Percentiles rank a stretch among this genome's conserved stretches.
Conservation (phyloP, 2,797 vertebrate species). For the Okamejei kenojei region DNA sequence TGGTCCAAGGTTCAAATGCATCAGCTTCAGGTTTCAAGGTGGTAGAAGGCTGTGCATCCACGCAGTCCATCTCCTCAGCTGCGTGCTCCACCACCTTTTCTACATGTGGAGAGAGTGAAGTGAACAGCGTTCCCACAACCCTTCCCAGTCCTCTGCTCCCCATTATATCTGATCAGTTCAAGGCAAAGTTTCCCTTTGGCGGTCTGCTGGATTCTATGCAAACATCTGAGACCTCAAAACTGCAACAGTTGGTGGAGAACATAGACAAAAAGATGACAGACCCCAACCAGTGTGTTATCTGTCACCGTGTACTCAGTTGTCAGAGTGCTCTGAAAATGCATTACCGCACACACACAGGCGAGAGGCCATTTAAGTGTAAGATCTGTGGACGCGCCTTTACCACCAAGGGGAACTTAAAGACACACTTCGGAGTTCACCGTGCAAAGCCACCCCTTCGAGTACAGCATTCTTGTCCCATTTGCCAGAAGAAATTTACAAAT, state of each 20-base stretch:
- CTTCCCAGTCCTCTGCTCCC: conserved; percentile 78
- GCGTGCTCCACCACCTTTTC: conserved; percentile 55
- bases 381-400: conserved; percentile 97
- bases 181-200: conserved; percentile 95
- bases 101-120: conserved; percentile 55
- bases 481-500: conserved; percentile 99
- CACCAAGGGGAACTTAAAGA: conserved; percentile 98
- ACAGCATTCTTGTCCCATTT: conserved; percentile 97
- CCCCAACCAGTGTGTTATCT: conserved; percentile 97
- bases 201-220: conserved; percentile 99
- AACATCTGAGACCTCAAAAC: conserved; percentile 97
- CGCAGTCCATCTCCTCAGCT: conserved; percentile 62
- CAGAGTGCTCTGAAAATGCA: conserved; percentile 99
- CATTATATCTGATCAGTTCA: conserved; percentile 83
- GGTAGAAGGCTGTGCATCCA: conserved; percentile 62
- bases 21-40: conserved; percentile 64
- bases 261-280: conserved; percentile 99
- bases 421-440: conserved; percentile 95
- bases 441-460: conserved; percentile 94
- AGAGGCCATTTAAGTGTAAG: conserved; percentile 99
- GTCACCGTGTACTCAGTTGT: conserved; percentile 95
- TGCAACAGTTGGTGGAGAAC: conserved; percentile 97
- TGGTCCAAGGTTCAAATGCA: conserved; percentile 72
- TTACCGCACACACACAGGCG: conserved; percentile 95
- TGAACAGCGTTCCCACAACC: conserved; percentile 59